Conservation (phyloP, 2,113 vertebrate genomes). For the Ondatra zibethicus region DNA sequence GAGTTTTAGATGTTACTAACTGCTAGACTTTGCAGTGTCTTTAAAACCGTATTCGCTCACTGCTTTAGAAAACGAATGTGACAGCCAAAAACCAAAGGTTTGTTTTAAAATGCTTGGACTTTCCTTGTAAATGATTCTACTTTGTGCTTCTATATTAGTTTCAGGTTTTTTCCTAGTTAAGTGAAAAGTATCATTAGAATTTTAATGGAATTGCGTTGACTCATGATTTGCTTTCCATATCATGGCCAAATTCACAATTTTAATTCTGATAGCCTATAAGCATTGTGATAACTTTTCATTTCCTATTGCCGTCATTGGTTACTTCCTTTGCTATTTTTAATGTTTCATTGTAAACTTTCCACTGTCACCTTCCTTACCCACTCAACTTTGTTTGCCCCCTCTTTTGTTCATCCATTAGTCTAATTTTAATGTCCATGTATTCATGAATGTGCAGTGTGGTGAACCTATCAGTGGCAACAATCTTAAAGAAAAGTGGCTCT, state of each 20-base stretch:
- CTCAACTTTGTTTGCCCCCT: neutral
- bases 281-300: too few relatives aligned
- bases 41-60: neutral
- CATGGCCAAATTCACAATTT: neutral
- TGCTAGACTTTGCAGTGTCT: neutral
- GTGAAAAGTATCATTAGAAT: neutral
- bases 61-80: neutral
- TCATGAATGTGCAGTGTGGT: neutral
- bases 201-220: neutral
- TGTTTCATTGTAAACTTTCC: neutral
- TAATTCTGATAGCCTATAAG: neutral
- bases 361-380: neutral
- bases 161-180: neutral
- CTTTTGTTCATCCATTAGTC: neutral
- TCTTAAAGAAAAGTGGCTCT: neutral
- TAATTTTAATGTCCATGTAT: neutral
- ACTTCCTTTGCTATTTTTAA: neutral
- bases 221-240: neutral
- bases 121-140: neutral
- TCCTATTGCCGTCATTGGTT: neutral
- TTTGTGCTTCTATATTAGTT: neutral
- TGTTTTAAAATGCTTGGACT: neutral
- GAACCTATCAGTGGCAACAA: neutral
- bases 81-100: neutral
- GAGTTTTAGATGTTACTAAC: neutral